Evolutionary conservation across 2,888 invertebrate species (phyloP).

Genomic region (Chymomyza procnemis): DNA sequence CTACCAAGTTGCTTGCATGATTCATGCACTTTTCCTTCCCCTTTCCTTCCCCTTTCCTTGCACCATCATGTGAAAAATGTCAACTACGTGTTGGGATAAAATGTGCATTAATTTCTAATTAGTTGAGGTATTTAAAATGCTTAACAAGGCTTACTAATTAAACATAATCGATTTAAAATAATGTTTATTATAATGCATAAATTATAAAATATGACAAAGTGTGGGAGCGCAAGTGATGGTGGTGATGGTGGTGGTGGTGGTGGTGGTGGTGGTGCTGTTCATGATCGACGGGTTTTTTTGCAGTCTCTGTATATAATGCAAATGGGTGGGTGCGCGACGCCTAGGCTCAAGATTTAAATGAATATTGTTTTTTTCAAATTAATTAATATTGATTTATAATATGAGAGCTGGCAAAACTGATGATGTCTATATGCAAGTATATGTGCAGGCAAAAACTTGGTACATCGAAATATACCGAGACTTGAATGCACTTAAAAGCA

Average conservation of each 20-base stretch:
- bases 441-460: background rate
- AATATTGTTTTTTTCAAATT: constrained; percentile 18
- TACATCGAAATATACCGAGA: background rate
- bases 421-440: background rate
- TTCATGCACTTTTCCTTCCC: background rate
- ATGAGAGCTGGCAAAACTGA: background rate
- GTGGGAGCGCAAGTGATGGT: background rate
- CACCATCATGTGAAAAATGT: background rate
- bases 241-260: constrained; percentile 22
- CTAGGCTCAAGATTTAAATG: constrained; percentile 24
- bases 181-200: background rate
- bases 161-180: background rate
- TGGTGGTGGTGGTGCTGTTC: constrained; percentile 24
- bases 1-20: background rate
- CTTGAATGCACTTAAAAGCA: background rate
- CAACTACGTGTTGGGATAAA: background rate
- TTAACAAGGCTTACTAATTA: background rate
- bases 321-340: constrained; percentile 35
- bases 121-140: background rate
- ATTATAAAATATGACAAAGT: background rate
- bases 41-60: background rate
- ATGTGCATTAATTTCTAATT: constrained; percentile 4
- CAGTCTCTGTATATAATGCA: background rate
- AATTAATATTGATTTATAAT: constrained; percentile 19
- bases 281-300: constrained; percentile 31